These are phyloP conservation scores for Entomobrya multifasciata DNA, from an alignment of 2,888 invertebrate genomes.

Conservation along the genomic window DNA sequence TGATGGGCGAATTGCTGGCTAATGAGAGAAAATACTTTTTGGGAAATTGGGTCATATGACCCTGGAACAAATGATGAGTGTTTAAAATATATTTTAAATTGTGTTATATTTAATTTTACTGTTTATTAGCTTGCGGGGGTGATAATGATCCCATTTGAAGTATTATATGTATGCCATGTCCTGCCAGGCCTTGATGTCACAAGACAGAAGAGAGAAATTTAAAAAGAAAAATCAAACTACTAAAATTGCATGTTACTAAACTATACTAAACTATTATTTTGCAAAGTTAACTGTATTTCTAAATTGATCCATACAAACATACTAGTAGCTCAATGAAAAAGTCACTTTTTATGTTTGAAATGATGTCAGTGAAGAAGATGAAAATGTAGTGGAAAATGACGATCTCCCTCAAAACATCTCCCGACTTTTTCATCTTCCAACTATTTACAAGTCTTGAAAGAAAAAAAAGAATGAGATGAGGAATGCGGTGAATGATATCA, in stretches of 20 bases:
- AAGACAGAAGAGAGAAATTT: not conserved
- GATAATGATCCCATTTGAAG: slow-evolving; percentile 56
- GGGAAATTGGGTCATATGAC: no score
- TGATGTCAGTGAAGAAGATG: not conserved
- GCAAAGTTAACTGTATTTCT: no score
- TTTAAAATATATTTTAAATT: no score
- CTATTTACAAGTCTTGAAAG: no score
- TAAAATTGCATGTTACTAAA: no score
- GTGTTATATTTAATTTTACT: no score
- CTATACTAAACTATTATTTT: no score
- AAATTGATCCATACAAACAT: no score
- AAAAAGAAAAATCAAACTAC: not conserved
- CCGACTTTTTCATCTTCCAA: not conserved
- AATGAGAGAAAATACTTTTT: no score
- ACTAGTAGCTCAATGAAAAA: not conserved
- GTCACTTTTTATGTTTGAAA: not conserved
- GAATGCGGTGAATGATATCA: slow-evolving; percentile 30
- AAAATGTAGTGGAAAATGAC: slow-evolving; percentile 4
- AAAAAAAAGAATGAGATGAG: not conserved
- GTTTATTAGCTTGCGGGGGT: no score
- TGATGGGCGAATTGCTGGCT: no score
- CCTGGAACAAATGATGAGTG: no score
- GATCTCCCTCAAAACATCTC: not conserved
- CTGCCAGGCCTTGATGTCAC: not conserved
- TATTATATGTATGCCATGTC: not conserved